Base-by-base conservation (phyloP, 1,140 invertebrate genomes). In the Macrostomum lignano region DNA sequence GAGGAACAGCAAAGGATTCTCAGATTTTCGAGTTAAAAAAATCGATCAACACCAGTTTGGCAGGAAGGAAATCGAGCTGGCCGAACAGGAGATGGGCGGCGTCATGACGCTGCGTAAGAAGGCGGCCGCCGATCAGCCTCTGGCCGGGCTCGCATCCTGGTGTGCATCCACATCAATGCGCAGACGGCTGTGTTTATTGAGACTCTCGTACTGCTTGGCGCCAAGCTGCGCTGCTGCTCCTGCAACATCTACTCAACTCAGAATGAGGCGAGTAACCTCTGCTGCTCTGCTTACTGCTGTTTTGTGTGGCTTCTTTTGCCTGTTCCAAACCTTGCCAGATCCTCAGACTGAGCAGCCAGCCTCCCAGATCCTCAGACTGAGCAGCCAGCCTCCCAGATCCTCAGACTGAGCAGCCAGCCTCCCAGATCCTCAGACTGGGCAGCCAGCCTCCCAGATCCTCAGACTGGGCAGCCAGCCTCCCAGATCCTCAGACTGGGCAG, bases 211-310 rank as follows among this genome's bases (percentile, higher is more conserved):
- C 71, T 75, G 32, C 60, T 91, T 9, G 84, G 82, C 0, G 82
- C 82, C 9, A 71, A 74, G 41, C 70, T 88, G 0, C 51, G 82
- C 49, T 91, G 82, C 82, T 71, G 79, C 1, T 79, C 82, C 4
- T 94, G 84, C 54, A 94, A 94, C 60, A 94, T 94, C 42, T 93
- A 88, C 58, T 93, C 82, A 23, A 93, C 84, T 4, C 82, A 86
- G 61, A 69, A 70, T n/a, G n/a, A n/a, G n/a, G n/a, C n/a, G n/a
- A n/a, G n/a, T n/a, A n/a, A n/a, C n/a, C n/a, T n/a, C n/a, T n/a
- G n/a, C n/a, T n/a, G n/a, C n/a, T n/a, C n/a, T n/a, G n/a, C n/a
- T n/a, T n/a, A n/a, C n/a, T n/a, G n/a, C n/a, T n/a, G n/a, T n/a
- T n/a, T n/a, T n/a, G n/a, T n/a, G n/a, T n/a, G n/a, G n/a, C n/a